phyloP scores from a whole-genome alignment of 2,113 vertebrate species.

The Orycteropus afer region DNA sequence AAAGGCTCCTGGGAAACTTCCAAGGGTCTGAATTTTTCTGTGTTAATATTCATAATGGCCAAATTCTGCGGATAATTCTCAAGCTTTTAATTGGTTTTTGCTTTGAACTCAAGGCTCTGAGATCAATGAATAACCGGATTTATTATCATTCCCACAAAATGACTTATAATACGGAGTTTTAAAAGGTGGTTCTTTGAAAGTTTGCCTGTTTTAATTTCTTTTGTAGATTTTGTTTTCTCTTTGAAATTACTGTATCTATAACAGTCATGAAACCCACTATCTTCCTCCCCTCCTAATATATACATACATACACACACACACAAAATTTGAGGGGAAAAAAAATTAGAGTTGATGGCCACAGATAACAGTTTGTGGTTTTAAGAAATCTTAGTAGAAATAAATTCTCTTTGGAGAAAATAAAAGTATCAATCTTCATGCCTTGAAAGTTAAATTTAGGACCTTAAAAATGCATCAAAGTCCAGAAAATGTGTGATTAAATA shows the following conservation, averaged over 20 bases:
- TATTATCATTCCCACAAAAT: constrained; percentile 3
- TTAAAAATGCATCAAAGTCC: neutral
- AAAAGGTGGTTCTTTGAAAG: neutral
- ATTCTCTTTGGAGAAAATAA: neutral
- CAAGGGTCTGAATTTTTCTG: neutral
- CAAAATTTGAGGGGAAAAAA: neutral
- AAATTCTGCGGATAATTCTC: neutral
- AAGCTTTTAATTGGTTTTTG: neutral
- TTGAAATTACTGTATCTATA: neutral
- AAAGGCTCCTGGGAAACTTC: neutral
- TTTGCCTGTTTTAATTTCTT: neutral
- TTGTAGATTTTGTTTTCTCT: neutral
- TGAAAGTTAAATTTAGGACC: constrained; percentile 20
- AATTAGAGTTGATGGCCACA: neutral
- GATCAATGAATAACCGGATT: neutral
- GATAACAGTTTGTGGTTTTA: neutral
- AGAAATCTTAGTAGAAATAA: neutral
- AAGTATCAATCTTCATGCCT: neutral
- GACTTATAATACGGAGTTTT: neutral
- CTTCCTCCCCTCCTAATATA: neutral
- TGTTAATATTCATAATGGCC: constrained; percentile 29
- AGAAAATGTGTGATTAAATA: constrained; percentile 43
- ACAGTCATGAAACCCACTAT: neutral
- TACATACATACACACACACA: neutral
- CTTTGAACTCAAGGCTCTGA: neutral